Evolutionary conservation across 2,797 vertebrate species (phyloP), one percentile per base, ranked within the genome.

Genomic region (Loris lydekkerianus): DNA sequence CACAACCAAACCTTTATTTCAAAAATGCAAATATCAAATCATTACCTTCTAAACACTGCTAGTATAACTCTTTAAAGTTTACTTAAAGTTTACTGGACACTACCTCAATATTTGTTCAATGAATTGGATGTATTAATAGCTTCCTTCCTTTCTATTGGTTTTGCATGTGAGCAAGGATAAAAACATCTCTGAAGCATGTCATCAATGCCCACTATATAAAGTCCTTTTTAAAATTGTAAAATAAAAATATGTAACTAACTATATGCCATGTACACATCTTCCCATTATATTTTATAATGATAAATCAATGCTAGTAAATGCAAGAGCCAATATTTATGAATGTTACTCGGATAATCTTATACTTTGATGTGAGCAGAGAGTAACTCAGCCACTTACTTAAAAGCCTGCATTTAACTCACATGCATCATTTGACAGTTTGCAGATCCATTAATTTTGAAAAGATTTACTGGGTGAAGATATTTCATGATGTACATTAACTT

Each of bases 21-120:
- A 7, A 40, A 43, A 78, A 43, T 70, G 14, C 29, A 89, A 96
- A 91, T 96, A 82, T 90, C 43, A 80, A 67, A 95, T 77, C 43
- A 84, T 49, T 76, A 93, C n/a, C 40, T 93, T 91, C 63, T 94
- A 95, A 86, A 94, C 40, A 61, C 9, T 89, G 20, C 1, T 43
- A 96, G 31, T 70, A 86, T 72, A 96, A 93, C 17, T 49, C 37
- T 86, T 90, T 93, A 80, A 96, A 81, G 86, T 27, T 73, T 86
- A 37, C 13, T 70, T 34, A 34, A 34, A 34, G 34, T 34, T 83
- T 96, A 86, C 27, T 76, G 70, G 80, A 72, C 65, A 89, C 25
- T 72, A 7, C 29, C 65, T 94, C 95, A 95, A 96, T 96, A 91
- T 93, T 96, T 87, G 81, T 85, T 93, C 8, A 95, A 84, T 76